A percentile compares a stretch with the other conserved stretches of the same genome.
These are phyloP conservation scores for Drosophila arizonae DNA, from an alignment of 1,140 invertebrate species.

Conservation along the genomic window DNA sequence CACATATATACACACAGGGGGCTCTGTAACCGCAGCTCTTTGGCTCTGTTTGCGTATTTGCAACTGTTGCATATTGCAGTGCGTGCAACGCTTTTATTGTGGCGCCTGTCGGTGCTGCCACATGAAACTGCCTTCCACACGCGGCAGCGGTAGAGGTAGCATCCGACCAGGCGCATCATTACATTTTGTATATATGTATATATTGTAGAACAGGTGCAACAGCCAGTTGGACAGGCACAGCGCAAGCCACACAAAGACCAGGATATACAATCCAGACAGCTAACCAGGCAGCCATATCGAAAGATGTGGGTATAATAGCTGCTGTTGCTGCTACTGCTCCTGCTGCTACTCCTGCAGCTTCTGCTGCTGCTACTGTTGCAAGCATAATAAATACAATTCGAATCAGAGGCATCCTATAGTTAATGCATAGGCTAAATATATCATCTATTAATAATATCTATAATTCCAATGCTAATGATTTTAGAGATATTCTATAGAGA, in stretches of 20 bases:
- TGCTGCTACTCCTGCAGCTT: too few relatives aligned
- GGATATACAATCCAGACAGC: slow-evolving; percentile 34
- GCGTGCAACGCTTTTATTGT: slow-evolving; percentile 64
- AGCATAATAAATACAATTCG: neutral
- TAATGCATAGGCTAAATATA: too few relatives aligned
- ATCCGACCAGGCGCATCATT: slow-evolving; percentile 30
- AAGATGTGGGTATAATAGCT: neutral
- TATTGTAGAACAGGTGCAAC: neutral
- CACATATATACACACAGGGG: slow-evolving; percentile 7
- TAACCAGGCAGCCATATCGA: neutral
- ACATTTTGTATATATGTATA: slow-evolving; percentile 17
- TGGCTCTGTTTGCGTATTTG: slow-evolving; percentile 40
- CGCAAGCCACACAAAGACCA: slow-evolving; percentile 36
- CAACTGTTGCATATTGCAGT: slow-evolving; percentile 71
- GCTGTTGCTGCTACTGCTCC: too few relatives aligned
- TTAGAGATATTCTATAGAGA: too few relatives aligned
- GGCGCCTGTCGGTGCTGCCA: slow-evolving; percentile 19
- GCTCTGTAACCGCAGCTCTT: neutral
- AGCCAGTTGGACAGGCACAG: neutral
- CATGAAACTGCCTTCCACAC: slow-evolving; percentile 28
- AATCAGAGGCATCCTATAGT: neutral
- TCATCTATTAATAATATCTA: too few relatives aligned
- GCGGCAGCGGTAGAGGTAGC: slow-evolving; percentile 27
- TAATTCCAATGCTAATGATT: too few relatives aligned
- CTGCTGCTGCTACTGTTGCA: neutral